Evolutionary conservation across 2,113 vertebrate genomes (phyloP).

Genomic region (Gopherus evgoodei): DNA sequence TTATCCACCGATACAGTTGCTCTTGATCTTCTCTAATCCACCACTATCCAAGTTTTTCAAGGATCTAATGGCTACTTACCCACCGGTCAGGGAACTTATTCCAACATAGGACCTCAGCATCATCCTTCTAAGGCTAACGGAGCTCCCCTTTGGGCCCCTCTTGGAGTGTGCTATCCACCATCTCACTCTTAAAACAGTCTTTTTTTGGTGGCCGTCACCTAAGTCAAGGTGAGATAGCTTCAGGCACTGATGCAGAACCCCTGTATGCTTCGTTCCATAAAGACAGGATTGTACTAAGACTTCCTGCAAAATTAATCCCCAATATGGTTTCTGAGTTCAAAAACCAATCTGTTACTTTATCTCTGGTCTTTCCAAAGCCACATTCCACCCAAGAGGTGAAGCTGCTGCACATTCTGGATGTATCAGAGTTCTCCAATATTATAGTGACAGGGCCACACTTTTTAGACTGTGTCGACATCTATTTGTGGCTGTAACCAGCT

Average conservation of each 20-base stretch:
- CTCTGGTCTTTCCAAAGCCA: not conserved
- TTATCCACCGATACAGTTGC: no score
- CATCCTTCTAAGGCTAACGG: not conserved
- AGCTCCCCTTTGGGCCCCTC: not conserved
- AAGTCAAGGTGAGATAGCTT: no score
- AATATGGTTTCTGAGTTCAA: not conserved
- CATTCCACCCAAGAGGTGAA: not conserved
- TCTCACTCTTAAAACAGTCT: not conserved
- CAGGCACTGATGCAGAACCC: no score
- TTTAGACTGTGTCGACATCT: accelerated
- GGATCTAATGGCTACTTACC: no score
- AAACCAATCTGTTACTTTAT: not conserved
- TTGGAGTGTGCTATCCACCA: not conserved
- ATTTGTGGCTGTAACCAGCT: not conserved
- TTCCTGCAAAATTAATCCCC: not conserved
- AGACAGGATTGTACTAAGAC: not conserved
- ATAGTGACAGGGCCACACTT: not conserved
- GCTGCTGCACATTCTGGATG: not conserved
- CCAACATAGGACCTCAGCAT: not conserved
- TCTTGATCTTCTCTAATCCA: no score
- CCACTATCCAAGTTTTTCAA: no score
- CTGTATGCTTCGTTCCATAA: no score
- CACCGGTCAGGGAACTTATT: not conserved
- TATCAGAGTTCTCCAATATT: accelerated
- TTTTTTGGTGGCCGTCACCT: not conserved